These are phyloP conservation scores for Prochilodus magdalenae DNA, from an alignment of 2,113 vertebrate species.

Conservation along the genomic window DNA sequence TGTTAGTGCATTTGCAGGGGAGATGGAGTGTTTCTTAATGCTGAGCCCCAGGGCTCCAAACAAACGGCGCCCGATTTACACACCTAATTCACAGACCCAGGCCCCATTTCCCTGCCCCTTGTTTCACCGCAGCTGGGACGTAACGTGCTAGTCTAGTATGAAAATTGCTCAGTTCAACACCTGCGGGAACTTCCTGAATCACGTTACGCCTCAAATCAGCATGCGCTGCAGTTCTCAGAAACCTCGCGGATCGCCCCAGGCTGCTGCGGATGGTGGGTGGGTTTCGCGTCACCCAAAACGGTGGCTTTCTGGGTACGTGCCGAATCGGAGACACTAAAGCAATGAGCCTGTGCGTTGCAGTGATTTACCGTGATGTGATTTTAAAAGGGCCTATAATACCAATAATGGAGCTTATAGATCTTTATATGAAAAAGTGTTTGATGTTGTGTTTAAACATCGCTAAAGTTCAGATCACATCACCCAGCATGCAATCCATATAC, in stretches of 20 bases:
- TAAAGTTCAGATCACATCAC: too few relatives aligned
- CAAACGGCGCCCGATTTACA: conserved; percentile 18
- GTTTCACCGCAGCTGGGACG: neutral
- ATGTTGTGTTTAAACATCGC: too few relatives aligned
- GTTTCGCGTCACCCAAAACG: neutral
- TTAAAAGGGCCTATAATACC: too few relatives aligned
- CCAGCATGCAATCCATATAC: too few relatives aligned
- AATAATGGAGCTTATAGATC: too few relatives aligned
- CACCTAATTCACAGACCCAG: neutral
- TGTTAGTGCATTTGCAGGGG: neutral
- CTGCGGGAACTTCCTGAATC: neutral
- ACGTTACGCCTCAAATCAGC: neutral
- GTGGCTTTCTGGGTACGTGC: neutral
- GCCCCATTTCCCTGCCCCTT: neutral
- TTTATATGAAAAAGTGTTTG: too few relatives aligned
- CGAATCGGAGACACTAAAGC: neutral
- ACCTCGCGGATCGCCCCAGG: neutral
- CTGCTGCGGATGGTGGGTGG: neutral
- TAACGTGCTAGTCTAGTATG: neutral
- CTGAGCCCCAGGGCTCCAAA: neutral
- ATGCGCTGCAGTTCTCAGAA: neutral
- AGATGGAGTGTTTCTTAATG: neutral
- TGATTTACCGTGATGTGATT: neutral
- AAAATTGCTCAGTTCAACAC: conserved; percentile 5
- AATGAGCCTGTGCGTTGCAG: neutral